Percentiles rank a stretch among this genome's conserved stretches.
Evolutionary conservation across 1,140 invertebrate species (phyloP).

Genomic region (Antheraea mylitta): DNA sequence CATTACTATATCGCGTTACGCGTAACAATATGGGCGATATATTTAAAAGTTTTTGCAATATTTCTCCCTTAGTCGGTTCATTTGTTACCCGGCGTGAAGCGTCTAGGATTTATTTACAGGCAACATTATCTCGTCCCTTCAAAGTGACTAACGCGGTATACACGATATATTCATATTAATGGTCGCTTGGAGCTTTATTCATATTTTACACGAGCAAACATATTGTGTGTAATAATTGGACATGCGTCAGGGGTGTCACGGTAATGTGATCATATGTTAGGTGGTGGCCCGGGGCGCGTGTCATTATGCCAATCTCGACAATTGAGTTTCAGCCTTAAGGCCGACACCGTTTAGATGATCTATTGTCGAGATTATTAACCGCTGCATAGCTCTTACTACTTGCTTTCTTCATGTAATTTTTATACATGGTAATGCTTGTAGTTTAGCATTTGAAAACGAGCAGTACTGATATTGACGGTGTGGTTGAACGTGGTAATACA

Average conservation of each 20-base stretch:
- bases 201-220: slow-evolving; percentile 65
- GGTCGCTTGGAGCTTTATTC: slow-evolving; percentile 42
- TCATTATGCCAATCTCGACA: slow-evolving; percentile 60
- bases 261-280: slow-evolving; percentile 69
- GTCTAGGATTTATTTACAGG: slow-evolving; percentile 65
- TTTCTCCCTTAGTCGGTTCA: slow-evolving; percentile 54
- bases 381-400: slow-evolving; percentile 12
- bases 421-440: too few relatives aligned
- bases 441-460: too few relatives aligned
- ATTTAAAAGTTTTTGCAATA: slow-evolving; percentile 67
- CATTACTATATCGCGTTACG: slow-evolving; percentile 24
- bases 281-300: slow-evolving; percentile 45
- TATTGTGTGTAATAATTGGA: slow-evolving; percentile 72
- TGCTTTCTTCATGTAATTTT: too few relatives aligned
- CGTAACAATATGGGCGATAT: slow-evolving; percentile 57
- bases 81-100: slow-evolving; percentile 53
- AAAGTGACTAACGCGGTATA: slow-evolving; percentile 52
- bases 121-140: slow-evolving; percentile 65
- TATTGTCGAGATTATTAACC: slow-evolving; percentile 45
- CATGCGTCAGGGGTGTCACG: slow-evolving; percentile 64
- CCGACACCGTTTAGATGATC: slow-evolving; percentile 42
- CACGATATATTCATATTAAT: slow-evolving; percentile 53
- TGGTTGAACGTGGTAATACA: too few relatives aligned
- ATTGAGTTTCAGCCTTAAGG: slow-evolving; percentile 35
- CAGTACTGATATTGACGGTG: too few relatives aligned